phyloP scores from a whole-genome alignment of 1,140 invertebrate genomes.

The Vanessa atalanta region DNA sequence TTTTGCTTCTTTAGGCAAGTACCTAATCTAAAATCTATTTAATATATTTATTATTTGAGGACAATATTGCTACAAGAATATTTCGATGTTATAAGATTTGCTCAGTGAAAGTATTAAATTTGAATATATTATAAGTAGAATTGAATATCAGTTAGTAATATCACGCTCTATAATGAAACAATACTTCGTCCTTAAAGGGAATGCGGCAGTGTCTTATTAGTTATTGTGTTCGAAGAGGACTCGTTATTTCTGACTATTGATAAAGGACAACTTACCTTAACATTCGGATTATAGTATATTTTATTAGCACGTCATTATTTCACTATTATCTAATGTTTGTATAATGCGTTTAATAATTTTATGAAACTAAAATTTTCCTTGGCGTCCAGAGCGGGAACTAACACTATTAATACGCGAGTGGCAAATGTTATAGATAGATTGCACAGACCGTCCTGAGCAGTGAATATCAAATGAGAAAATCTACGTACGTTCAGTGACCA shows the following conservation, averaged over 20 bases:
- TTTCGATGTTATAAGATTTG: background rate
- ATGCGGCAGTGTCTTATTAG: conserved; percentile 27
- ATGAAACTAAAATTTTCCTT: conserved; percentile 20
- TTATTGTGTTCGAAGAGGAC: background rate
- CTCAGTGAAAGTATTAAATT: conserved; percentile 12
- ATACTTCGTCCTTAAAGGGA: conserved; percentile 32
- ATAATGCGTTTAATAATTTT: background rate
- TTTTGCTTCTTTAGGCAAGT: background rate
- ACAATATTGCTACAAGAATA: background rate
- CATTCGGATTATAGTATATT: conserved; percentile 10
- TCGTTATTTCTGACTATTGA: background rate
- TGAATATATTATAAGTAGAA: background rate
- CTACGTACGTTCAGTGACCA: conserved; percentile 49
- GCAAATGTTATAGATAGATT: conserved; percentile 35
- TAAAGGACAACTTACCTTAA: conserved; percentile 31
- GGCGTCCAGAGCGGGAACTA: conserved; percentile 29
- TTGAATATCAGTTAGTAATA: conserved; percentile 26
- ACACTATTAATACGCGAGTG: conserved; percentile 44
- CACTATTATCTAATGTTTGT: background rate
- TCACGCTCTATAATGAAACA: conserved; percentile 26
- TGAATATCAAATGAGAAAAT: conserved; percentile 49
- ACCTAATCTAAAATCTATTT: background rate
- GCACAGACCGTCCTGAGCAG: conserved; percentile 32
- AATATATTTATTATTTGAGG: background rate
- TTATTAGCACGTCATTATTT: background rate